Conservation (phyloP, 37 sponge, comb jelly and placozoan species). For the Oopsacas minuta region DNA sequence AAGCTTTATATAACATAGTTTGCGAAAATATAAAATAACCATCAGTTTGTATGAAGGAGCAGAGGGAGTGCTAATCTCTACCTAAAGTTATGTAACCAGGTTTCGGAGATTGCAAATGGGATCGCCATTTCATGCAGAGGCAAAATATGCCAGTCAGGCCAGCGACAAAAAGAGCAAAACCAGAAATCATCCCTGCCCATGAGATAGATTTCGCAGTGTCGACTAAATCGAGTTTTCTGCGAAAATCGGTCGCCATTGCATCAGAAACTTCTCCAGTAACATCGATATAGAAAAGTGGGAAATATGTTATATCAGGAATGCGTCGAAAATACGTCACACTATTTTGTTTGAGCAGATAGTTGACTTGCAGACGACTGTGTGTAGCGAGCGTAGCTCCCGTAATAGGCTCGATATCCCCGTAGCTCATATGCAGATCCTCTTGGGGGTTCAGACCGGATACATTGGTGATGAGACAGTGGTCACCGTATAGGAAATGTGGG, state of each 20-base stretch:
- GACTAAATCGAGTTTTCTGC: neutral
- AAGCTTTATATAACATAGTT: no score
- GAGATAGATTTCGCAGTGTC: conserved; percentile 10
- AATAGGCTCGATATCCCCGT: conserved; percentile 6
- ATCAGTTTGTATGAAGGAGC: neutral
- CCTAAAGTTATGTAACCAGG: neutral
- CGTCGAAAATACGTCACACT: conserved; percentile 1
- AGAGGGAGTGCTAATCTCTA: neutral
- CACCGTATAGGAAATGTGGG: neutral
- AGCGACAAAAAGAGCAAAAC: conserved; percentile 11
- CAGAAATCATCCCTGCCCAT: conserved; percentile 7
- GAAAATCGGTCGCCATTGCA: conserved; percentile 1
- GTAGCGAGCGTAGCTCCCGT: neutral
- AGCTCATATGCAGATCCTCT: neutral
- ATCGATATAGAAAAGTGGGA: conserved; percentile 6
- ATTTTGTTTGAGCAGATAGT: neutral
- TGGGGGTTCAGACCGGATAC: neutral
- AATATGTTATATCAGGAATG: neutral
- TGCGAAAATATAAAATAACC: neutral
- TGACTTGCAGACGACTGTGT: conserved; percentile 2
- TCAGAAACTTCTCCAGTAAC: conserved; percentile 5
- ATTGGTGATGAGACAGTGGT: neutral
- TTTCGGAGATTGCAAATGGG: conserved; percentile 5
- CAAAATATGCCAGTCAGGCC: neutral
- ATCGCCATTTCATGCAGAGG: neutral